Evolutionary conservation across 2,113 vertebrate genomes (phyloP), one percentile per base, ranked within the genome.

Genomic region (Eurystomus gularis): DNA sequence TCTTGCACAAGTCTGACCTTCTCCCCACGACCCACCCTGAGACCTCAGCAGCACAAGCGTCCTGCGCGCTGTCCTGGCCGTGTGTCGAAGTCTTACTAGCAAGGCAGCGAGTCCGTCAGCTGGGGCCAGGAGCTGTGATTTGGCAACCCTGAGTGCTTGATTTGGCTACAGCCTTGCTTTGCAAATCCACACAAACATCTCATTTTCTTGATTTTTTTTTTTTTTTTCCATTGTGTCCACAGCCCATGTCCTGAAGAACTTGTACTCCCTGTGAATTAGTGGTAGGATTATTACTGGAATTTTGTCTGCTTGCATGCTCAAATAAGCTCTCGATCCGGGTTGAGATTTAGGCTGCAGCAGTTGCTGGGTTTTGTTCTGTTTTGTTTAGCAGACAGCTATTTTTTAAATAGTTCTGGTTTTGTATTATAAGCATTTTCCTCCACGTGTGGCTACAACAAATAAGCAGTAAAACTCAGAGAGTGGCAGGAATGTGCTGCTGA

Each of bases 41-140:
- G 89, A 73, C 58, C 71, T 75, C 40, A 14, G 79, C 76, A 66
- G 65, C 80, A n/a, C 54, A 17, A 46, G 78, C 79, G 49, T 7
- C 83, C 46, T 2, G 2, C 7, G 37, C 1, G 9, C 0, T 8
- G 44, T 35, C 42, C 62, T 44, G 35, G 2, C 1, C 11, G 0
- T 5, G 25, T 39, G 40, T 6, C 24, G n/a, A 25, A 25, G 57
- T 2, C 61, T 23, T 11, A 5, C 49, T 3, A 48, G 52, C n/a
- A 17, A n/a, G 42, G 62, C 80, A 48, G 44, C 1, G 1, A 42
- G 4, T 19, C 81, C 5, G 2, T 61, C 51, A 26, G 69, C 83
- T 58, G 82, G 76, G 71, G 42, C 90, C 72, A 25, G 88, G 66
- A 84, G 73, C 58, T 71, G 85, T 2, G 88, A 6, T 35, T 68